Base-by-base conservation (phyloP, 1,140 invertebrate genomes). In the Homalodisca vitripennis region DNA sequence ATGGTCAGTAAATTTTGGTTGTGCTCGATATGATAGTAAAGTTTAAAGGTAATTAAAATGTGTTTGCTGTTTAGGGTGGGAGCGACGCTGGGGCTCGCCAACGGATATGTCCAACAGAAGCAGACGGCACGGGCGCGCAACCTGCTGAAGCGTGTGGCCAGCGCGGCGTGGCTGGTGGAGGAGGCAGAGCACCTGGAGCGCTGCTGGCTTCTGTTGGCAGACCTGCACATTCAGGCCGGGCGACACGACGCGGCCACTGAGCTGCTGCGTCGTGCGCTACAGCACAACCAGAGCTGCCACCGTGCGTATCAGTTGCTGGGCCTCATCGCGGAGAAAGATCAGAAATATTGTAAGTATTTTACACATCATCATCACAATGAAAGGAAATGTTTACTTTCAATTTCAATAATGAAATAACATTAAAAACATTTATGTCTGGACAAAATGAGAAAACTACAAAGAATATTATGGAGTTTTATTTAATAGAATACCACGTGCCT, bases 161-260 rank as follows among this genome's bases (percentile, higher is more conserved):
- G 95, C 75, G 88, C 89, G 67, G 81, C 83, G 0, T 99, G 97
- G 97, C 95, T 88, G 13, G 92, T 95, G 71, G 93, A 95, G 79
- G 95, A 98, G 75, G 95, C 95, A 0, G 95, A 98, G 76, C 97
- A 98, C 78, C 82, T 99, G 46, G 97, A 99, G 81, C 88, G 90
- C 70, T 94, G 93, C 78, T 99, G 97, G 97, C 77, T 99, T 3
- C 81, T 98, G 2, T 81, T 98, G 20, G 92, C 94, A 0, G 95
- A 98, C 71, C 91, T 95, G 73, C 97, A 98, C 78, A 89, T 97
- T 29, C 92, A 92, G 78, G 88, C 91, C 22, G 89, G 87, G 24
- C 95, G 98, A 80, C 88, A 89, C 73, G 95, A 98, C 60, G 85
- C 94, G 60, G 93, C 95, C 0, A 87, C 86, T 41, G 93, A 96